Evolutionary conservation across 2,797 vertebrate species (phyloP).

Genomic region (Pachyuromys duprasi): DNA sequence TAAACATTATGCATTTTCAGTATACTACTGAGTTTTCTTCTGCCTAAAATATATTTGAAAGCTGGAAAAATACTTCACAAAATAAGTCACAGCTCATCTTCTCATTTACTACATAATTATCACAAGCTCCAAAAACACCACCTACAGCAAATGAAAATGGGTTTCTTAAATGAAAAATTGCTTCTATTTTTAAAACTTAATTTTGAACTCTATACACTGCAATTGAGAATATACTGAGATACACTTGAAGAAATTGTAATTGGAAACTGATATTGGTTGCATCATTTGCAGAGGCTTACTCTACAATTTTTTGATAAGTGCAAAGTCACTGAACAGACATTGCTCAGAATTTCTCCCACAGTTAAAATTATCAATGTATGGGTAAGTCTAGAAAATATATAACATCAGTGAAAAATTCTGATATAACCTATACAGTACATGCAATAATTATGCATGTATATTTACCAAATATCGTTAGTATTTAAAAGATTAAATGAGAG

Average conservation of each 20-base stretch:
- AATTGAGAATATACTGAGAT: slow-evolving; percentile 60
- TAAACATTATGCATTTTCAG: slow-evolving; percentile 53
- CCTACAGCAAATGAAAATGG: slow-evolving; percentile 53
- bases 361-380: too few species aligned
- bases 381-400: not conserved
- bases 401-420: not conserved
- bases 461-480: not conserved
- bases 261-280: not conserved
- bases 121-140: slow-evolving; percentile 24
- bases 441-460: not conserved
- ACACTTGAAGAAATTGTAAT: slow-evolving; percentile 19
- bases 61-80: slow-evolving; percentile 74
- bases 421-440: not conserved
- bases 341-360: not conserved
- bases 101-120: slow-evolving; percentile 74
- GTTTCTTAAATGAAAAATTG: not conserved
- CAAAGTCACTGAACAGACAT: too few species aligned
- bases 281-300: not conserved
- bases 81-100: slow-evolving; percentile 67
- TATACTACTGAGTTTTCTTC: slow-evolving; percentile 50
- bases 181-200: not conserved
- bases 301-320: not conserved
- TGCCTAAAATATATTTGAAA: slow-evolving; percentile 65
- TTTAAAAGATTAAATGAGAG: not conserved
- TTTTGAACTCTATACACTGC: slow-evolving; percentile 57